Base-by-base conservation (phyloP, 2,888 invertebrate genomes). In the Papilio demoleus region DNA sequence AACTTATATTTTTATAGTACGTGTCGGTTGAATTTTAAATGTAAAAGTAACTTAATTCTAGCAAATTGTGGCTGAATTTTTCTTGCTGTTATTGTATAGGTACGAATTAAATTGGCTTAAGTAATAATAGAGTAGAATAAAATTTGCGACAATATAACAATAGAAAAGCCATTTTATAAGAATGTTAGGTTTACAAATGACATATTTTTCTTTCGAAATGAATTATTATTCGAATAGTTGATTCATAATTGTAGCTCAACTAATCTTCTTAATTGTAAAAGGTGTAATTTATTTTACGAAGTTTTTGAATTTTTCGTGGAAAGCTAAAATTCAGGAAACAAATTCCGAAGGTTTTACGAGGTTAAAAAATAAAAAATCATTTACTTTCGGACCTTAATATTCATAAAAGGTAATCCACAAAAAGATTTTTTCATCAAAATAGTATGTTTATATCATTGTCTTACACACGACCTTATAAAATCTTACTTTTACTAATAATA, bases 1-100 rank as follows among this genome's bases (percentile, higher is more conserved):
- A 71, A 45, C 64, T 71, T 71, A 70, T 73, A 70, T 71, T 72
- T 71, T 65, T 70, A 67, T 60, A 45, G 67, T 64, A 56, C 45
- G 34, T 50, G 53, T 36, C 38, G 24, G 42, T 58, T 63, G 40
- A 58, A 68, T 53, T 63, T 63, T 59, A 53, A 70, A 67, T 24
- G 38, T 34, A 31, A 59, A 70, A 61, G 38, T 56, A 53, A 53
- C 64, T 60, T 61, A 11, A 61, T 60, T 53, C 50, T 50, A 17
- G 9, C 60, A 60, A 31, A 42, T 53, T 67, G 31, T 60, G 1
- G 17, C 19, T 11, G 36, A 42, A 67, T 67, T 67, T 53, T 67
- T 56, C 53, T 62, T 62, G 60, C 53, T 50, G 59, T 64, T 68
- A 59, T 68, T 68, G 45, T 40, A 6, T n/a, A 22, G 45, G 19